phyloP scores from a whole-genome alignment of 1,140 invertebrate species.

The Cydia pomonella region DNA sequence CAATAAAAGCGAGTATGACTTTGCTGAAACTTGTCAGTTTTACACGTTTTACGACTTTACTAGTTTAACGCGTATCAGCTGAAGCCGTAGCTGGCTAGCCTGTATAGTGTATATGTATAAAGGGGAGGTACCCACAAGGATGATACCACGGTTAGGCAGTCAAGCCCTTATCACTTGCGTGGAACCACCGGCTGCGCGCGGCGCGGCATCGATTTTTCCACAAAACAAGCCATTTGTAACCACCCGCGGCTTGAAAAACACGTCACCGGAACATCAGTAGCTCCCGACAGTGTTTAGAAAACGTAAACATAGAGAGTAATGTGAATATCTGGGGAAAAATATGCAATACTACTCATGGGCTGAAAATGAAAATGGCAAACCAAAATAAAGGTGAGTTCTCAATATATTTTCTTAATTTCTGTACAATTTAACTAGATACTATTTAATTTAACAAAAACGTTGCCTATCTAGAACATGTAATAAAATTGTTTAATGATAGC shows the following conservation, averaged over 20 bases:
- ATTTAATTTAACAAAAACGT: not conserved
- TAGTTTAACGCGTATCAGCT: conserved; percentile 2
- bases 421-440: conserved; percentile 28
- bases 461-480: not conserved
- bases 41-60: conserved; percentile 19
- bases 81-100: conserved; percentile 6
- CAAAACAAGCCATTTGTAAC: conserved; percentile 71
- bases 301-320: conserved; percentile 47
- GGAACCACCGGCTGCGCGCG: conserved; percentile 66
- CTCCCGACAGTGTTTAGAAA: conserved; percentile 43
- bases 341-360: conserved; percentile 56
- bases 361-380: conserved; percentile 63
- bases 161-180: conserved; percentile 66
- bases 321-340: conserved; percentile 61
- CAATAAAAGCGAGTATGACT: not conserved
- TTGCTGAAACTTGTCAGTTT: conserved; percentile 16
- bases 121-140: conserved; percentile 24
- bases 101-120: not conserved
- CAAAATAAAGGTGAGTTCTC: conserved; percentile 71
- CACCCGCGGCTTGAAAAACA: conserved; percentile 72
- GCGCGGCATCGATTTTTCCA: conserved; percentile 76
- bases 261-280: conserved; percentile 51
- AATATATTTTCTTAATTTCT: conserved; percentile 24
- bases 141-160: conserved; percentile 15
- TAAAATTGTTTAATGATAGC: not conserved